Conservation (phyloP, 2,113 vertebrate genomes). For the Recurvirostra avosetta region DNA sequence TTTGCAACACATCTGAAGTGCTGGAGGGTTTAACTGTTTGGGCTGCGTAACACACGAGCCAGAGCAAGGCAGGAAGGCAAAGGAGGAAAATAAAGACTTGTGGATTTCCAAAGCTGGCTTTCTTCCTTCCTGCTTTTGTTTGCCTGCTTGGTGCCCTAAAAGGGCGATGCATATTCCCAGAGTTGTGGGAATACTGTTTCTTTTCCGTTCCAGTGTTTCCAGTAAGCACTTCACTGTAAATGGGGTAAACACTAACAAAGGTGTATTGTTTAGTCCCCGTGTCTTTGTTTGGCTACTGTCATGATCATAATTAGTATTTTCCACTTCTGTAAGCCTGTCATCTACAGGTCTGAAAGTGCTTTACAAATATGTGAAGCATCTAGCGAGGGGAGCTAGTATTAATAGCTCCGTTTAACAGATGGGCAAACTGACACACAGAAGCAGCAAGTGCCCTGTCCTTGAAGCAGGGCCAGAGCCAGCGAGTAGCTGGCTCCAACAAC, state of each 20-base stretch:
- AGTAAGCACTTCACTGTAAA: not conserved
- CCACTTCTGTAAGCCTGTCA: conserved; percentile 36
- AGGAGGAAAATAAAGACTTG: not conserved
- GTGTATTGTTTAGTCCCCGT: not conserved
- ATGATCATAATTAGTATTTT: conserved; percentile 41
- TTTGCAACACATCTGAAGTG: not conserved
- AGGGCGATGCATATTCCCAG: not conserved
- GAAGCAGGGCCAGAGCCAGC: conserved; percentile 31
- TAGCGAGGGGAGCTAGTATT: not conserved
- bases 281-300: conserved; percentile 29
- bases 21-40: conserved; percentile 18
- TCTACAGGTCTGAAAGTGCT: conserved; percentile 29
- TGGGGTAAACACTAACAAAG: conserved; percentile 7
- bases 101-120: conserved; percentile 31
- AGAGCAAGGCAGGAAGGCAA: not conserved
- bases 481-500: not conserved
- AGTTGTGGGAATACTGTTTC: conserved; percentile 21
- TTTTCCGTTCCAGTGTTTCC: conserved; percentile 37
- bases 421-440: conserved; percentile 29
- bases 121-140: conserved; percentile 65
- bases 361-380: conserved; percentile 45
- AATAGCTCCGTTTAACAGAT: conserved; percentile 52
- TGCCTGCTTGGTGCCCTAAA: not conserved
- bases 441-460: conserved; percentile 49
- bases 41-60: not conserved